A percentile compares a stretch with the other conserved stretches of the same genome.
phyloP scores from a whole-genome alignment of 2,113 vertebrate genomes.

The Oryzias melastigma region DNA sequence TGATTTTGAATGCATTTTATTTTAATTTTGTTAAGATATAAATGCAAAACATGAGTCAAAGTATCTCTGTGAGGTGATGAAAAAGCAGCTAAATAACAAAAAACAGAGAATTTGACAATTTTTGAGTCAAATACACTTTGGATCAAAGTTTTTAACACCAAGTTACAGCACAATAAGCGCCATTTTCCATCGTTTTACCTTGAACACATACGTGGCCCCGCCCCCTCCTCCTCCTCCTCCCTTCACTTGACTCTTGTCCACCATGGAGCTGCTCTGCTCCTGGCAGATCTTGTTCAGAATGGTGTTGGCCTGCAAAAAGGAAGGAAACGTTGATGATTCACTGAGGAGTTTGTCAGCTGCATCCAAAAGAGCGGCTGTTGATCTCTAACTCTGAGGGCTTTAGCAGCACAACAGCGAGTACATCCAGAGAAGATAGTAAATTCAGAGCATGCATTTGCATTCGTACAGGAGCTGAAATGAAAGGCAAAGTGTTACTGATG shows the following conservation, averaged over 20 bases:
- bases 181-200: conserved; percentile 76
- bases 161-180: too few relatives aligned
- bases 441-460: background rate
- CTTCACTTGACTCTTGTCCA: conserved; percentile 87
- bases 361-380: conserved; percentile 17
- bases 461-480: conserved; percentile 2
- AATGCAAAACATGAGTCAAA: too few relatives aligned
- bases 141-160: too few relatives aligned
- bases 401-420: conserved; percentile 24
- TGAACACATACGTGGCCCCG: conserved; percentile 95
- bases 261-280: conserved; percentile 87
- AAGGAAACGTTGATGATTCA: conserved; percentile 38
- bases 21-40: too few relatives aligned
- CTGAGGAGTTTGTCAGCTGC: conserved; percentile 14
- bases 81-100: too few relatives aligned
- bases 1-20: too few relatives aligned
- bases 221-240: conserved; percentile 95
- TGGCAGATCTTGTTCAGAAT: conserved; percentile 87
- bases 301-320: conserved; percentile 76
- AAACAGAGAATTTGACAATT: too few relatives aligned
- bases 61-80: too few relatives aligned
- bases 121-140: too few relatives aligned
- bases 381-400: conserved; percentile 21
- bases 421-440: conserved; percentile 9
- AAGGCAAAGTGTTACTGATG: background rate